Base-by-base conservation (phyloP, 2,888 invertebrate genomes). In the Alviniconcha strummeri region DNA sequence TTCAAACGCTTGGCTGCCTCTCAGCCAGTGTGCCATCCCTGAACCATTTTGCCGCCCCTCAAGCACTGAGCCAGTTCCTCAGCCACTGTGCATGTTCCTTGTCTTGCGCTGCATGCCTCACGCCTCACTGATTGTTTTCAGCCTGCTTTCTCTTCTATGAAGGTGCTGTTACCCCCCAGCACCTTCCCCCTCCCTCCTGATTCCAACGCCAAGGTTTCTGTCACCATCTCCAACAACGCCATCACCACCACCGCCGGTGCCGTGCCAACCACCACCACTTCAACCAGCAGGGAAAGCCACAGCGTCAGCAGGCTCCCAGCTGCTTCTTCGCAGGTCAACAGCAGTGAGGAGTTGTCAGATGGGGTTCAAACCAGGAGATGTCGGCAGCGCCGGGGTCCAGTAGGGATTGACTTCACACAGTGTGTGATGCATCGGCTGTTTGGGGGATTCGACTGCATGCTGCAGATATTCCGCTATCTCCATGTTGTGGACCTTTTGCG, bases 101-200 rank as follows among this genome's bases (percentile, higher is more conserved):
- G 36, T 75, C 55, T 77, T 57, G 77, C 57, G 57, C 57, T 19
- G 77, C 77, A 57, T 77, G 77, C 77, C 77, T 77, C 9, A 77
- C 9, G 55, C 11, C 78, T 64, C 57, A 15, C 78, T 64, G 56
- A 13, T 78, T 64, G n/a, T 78, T 78, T 78, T 57, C 78, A 78
- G 78, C 64, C 78, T 15, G 8, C 78, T 78, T 64, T 78, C 57
- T 78, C 78, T 64, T 81, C 81, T 74, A 17, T 82, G 76, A 92
- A 92, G 87, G 89, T 92, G 60, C 90, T 91, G 82, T 87, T 92
- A 9, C 92, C 92, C 11, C 90, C 91, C 11, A 90, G 90, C 78
- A 91, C 91, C 56, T 90, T 92, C 78, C 89, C 91, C 9, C 84
- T 89, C 55, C 85, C 83, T 17, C 78, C 83, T 54, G 88, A 88